Percentiles rank a stretch among this genome's conserved stretches.
phyloP scores from a whole-genome alignment of 2,888 invertebrate species.

The Encarsia formosa region DNA sequence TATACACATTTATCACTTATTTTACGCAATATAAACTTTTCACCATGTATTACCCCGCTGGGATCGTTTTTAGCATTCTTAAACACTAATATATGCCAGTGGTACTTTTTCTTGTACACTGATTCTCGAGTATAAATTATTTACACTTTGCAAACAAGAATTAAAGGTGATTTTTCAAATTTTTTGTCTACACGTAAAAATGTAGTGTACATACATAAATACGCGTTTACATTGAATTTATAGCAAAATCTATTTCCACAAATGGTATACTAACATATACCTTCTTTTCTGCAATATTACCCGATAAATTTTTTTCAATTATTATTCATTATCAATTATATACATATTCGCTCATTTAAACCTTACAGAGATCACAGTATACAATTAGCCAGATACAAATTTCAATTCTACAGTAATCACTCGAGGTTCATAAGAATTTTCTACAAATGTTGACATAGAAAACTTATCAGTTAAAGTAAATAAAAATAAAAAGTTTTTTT shows the following conservation, averaged over 20 bases:
- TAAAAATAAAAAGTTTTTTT: constrained; percentile 18
- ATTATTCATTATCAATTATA: constrained; percentile 29
- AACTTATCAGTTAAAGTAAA: constrained; percentile 18
- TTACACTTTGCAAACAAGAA: constrained; percentile 40
- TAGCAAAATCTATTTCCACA: no score
- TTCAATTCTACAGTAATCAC: constrained; percentile 41
- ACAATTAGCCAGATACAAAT: constrained; percentile 51
- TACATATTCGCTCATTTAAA: constrained; percentile 38
- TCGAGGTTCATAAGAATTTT: constrained; percentile 25
- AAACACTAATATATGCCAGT: constrained; percentile 26
- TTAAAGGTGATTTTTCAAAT: constrained; percentile 25
- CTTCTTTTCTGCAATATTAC: no score
- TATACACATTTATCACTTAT: constrained; percentile 35
- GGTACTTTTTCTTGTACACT: constrained; percentile 21
- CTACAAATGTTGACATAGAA: constrained; percentile 21
- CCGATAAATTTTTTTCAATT: no score
- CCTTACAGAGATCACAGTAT: constrained; percentile 52
- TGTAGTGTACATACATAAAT: constrained; percentile 25
- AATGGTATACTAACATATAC: constrained; percentile 25
- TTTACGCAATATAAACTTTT: constrained; percentile 30
- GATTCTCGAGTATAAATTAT: constrained; percentile 40
- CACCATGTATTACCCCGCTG: constrained; percentile 19
- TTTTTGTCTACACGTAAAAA: constrained; percentile 24
- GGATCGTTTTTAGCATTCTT: constrained; percentile 20
- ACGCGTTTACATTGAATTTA: no score